Evolutionary conservation across 2,113 vertebrate species (phyloP).

Genomic region (Lepidothrix coronata): DNA sequence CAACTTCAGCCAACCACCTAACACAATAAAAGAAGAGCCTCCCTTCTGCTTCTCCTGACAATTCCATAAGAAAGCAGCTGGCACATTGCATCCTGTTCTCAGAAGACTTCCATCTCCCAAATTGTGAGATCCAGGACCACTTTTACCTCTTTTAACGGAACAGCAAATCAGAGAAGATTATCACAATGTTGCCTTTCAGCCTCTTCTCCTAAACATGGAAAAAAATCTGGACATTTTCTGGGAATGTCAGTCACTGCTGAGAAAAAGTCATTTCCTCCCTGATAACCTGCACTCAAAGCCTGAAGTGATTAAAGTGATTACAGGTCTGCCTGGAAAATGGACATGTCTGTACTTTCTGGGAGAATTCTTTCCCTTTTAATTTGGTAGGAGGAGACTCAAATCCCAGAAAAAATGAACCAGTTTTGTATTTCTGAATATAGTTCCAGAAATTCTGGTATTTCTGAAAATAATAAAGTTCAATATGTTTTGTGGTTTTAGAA

Average conservation of each 20-base stretch:
- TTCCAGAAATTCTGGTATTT: neutral
- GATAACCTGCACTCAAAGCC: neutral
- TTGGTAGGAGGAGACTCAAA: neutral
- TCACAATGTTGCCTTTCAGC: neutral
- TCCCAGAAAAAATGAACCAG: neutral
- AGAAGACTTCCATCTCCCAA: neutral
- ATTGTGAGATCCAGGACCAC: neutral
- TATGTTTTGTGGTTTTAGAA: neutral
- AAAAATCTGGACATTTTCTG: neutral
- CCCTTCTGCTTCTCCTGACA: neutral
- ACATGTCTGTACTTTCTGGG: neutral
- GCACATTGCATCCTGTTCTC: neutral
- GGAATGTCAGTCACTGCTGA: neutral
- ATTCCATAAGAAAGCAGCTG: neutral
- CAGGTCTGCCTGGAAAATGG: neutral
- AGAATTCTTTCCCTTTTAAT: neutral
- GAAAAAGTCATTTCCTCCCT: neutral
- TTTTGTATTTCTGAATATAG: neutral
- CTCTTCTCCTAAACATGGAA: neutral
- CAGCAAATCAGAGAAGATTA: neutral
- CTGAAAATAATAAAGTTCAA: neutral
- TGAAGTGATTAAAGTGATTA: neutral
- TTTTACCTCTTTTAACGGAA: neutral
- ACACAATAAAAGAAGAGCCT: neutral
- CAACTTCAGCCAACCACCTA: neutral